phyloP scores from a whole-genome alignment of 2,797 vertebrate genomes.

The Microchirus variegatus region DNA sequence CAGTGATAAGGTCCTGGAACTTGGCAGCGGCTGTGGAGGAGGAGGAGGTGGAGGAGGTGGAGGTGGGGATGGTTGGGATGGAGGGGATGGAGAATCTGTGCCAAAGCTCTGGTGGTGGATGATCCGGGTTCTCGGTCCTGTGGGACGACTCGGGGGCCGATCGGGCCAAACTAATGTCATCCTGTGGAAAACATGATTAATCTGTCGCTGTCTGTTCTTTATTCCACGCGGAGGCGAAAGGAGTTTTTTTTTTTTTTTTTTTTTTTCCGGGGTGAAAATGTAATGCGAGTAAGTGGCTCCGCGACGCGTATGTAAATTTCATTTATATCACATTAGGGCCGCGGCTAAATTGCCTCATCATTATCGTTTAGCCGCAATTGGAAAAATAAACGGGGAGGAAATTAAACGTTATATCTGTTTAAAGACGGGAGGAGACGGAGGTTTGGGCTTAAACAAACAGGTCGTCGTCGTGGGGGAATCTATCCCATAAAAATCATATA shows the following conservation, averaged over 20 bases:
- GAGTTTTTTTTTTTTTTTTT: too few relatives aligned
- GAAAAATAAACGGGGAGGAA: conserved; percentile 27
- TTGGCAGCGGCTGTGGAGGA: conserved; percentile 70
- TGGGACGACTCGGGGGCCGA: conserved; percentile 77
- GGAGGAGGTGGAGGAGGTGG: conserved; percentile 13
- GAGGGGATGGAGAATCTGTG: conserved; percentile 55
- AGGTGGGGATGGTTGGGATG: not conserved
- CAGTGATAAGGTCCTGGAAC: conserved; percentile 80
- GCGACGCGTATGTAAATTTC: conserved; percentile 73
- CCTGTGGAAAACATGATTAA: conserved; percentile 81
- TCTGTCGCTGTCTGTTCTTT: conserved; percentile 75
- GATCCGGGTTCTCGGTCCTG: conserved; percentile 80
- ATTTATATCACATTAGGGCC: conserved; percentile 61
- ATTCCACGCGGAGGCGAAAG: conserved; percentile 68
- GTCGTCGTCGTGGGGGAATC: too few relatives aligned
- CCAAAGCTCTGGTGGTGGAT: conserved; percentile 78
- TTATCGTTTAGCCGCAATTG: conserved; percentile 63
- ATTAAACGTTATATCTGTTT: conserved; percentile 35
- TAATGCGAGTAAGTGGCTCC: conserved; percentile 68
- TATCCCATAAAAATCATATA: not conserved
- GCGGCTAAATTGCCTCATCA: conserved; percentile 69
- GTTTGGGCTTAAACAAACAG: too few relatives aligned
- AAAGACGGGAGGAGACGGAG: not conserved
- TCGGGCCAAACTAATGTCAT: conserved; percentile 84
- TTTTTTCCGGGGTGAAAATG: conserved; percentile 57